Percentiles rank a stretch among this genome's conserved stretches.
phyloP scores from a whole-genome alignment of 1,140 invertebrate genomes.

The Theocolax elegans region DNA sequence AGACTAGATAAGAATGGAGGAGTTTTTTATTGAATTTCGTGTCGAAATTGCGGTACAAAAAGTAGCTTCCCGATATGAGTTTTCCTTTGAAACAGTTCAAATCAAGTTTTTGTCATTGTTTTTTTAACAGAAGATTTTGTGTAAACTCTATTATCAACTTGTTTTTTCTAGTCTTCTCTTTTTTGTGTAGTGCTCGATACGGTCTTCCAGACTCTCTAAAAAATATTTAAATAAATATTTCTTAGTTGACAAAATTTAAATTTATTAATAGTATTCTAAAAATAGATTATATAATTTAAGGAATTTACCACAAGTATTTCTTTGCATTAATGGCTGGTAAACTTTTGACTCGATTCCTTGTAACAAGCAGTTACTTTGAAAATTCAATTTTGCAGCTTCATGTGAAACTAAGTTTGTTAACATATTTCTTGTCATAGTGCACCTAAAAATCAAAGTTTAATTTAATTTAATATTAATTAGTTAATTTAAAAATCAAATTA shows the following conservation, averaged over 20 bases:
- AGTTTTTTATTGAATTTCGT: too few species aligned
- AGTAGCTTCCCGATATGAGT: too few species aligned
- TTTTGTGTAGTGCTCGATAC: constrained; percentile 79
- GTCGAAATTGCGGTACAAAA: too few species aligned
- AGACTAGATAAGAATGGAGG: too few species aligned
- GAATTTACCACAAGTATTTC: constrained; percentile 81
- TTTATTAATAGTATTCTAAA: too few species aligned
- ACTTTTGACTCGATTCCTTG: constrained; percentile 76
- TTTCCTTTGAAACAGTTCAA: too few species aligned
- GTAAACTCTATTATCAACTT: constrained; percentile 7
- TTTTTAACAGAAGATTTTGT: too few species aligned
- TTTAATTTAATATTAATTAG: constrained; percentile 38
- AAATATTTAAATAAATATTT: constrained; percentile 22
- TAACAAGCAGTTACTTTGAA: constrained; percentile 73
- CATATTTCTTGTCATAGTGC: constrained; percentile 79
- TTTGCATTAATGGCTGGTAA: constrained; percentile 79
- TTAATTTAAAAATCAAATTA: background rate
- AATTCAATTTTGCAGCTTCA: constrained; percentile 45
- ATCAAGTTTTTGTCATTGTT: too few species aligned
- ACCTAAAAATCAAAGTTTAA: constrained; percentile 66
- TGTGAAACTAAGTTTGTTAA: constrained; percentile 70
- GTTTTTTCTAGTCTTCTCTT: constrained; percentile 62
- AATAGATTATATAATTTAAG: too few species aligned
- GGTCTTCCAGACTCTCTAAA: constrained; percentile 78
- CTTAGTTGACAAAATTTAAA: too few species aligned